Evolutionary conservation across 2,797 vertebrate species (phyloP), one percentile per base, ranked within the genome.

Genomic region (Bryconaethiops microstoma): DNA sequence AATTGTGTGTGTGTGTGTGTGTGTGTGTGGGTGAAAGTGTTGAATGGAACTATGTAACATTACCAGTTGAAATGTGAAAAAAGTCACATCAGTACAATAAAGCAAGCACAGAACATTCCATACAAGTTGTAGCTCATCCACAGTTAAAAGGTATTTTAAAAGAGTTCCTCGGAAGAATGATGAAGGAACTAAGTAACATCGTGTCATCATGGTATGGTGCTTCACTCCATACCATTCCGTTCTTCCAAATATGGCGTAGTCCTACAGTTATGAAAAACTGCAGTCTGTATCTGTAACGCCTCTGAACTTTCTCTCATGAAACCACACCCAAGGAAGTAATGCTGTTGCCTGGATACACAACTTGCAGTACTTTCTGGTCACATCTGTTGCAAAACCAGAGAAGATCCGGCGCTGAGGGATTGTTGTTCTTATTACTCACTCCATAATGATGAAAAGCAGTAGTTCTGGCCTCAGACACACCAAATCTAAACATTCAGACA

Each of bases 261-360:
- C 29, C 23, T 57, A 35, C 17, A 35, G 60, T 19, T 64, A 40
- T 63, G 74, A 71, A 83, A 81, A 83, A 62, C 77, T 72, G 62
- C 17, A 77, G 62, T 54, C 8, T 71, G 23, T 55, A n/a, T 50
- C n/a, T 78, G 19, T 64, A 68, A 79, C 76, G 67, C 17, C 13
- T 72, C 60, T 69, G 62, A 70, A 64, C 68, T 4, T 62, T 69
- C 23, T 60, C 54, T 62, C 48, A 40, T 72, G 70, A 42, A 5
- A 76, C 85, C 35, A 19, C 86, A 45, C 90, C 86, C 78, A 42
- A n/a, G 78, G 79, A 81, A 82, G 84, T 68, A 72, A 83, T 71
- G 39, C 10, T 68, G 90, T 92, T 87, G 86, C 88, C 85, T 89
- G 88, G 90, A 90, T 87, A 92, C 91, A 86, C 88, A 91, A 91